A percentile compares a stretch with the other conserved stretches of the same genome.
These are phyloP conservation scores for Stomatorhinus ivindoensis DNA, from an alignment of 2,113 vertebrate genomes.

Conservation along the genomic window DNA sequence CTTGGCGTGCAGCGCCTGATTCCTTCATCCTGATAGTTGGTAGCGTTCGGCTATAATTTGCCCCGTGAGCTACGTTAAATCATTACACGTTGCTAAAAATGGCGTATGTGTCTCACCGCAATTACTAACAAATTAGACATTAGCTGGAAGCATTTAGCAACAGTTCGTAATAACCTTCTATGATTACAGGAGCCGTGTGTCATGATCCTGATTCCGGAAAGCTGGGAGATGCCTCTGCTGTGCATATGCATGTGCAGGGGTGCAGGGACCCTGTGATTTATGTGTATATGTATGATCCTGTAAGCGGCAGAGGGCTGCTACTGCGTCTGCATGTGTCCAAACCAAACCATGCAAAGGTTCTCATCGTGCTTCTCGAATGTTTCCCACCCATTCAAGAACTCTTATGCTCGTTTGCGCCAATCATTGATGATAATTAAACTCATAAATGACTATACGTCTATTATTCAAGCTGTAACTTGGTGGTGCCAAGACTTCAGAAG, in stretches of 20 bases:
- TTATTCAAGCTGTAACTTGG: neutral
- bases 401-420: neutral
- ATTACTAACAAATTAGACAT: conserved; percentile 62
- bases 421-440: neutral
- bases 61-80: conserved; percentile 42
- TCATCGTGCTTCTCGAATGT: neutral
- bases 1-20: conserved; percentile 40
- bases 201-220: conserved; percentile 20
- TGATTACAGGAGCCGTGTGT: conserved; percentile 24
- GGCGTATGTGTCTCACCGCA: conserved; percentile 53
- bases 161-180: conserved; percentile 26
- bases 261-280: neutral
- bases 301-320: neutral
- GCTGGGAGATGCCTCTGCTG: conserved; percentile 11
- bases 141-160: conserved; percentile 41
- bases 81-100: conserved; percentile 39
- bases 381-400: neutral
- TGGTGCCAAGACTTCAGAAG: neutral
- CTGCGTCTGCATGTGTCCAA: neutral
- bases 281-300: neutral
- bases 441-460: neutral
- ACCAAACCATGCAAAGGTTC: neutral
- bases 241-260: conserved; percentile 13
- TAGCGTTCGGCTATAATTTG: conserved; percentile 51
- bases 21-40: conserved; percentile 48